phyloP scores from a whole-genome alignment of 2,888 invertebrate species.

The Melanchra persicariae region DNA sequence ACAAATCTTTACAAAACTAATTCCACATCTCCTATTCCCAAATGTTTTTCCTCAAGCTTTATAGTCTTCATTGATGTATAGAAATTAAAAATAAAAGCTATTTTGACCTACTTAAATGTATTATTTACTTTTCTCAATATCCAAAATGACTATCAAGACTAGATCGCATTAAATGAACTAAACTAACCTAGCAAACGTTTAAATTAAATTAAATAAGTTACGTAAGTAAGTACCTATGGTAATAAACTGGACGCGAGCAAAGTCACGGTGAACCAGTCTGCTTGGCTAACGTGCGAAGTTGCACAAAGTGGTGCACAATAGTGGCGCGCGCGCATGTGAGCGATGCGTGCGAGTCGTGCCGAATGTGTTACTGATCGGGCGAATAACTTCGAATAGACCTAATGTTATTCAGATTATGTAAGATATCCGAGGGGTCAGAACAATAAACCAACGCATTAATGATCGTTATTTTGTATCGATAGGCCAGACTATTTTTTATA shows the following conservation, averaged over 20 bases:
- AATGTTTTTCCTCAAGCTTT: neutral
- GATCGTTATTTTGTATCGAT: slow-evolving; percentile 6
- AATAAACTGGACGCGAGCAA: slow-evolving; percentile 48
- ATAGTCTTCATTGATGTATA: neutral
- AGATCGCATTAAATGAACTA: neutral
- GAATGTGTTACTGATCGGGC: slow-evolving; percentile 13
- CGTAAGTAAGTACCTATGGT: slow-evolving; percentile 46
- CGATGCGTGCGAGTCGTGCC: slow-evolving; percentile 11
- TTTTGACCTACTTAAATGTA: neutral
- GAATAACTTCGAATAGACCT: slow-evolving; percentile 2
- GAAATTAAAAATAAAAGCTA: neutral
- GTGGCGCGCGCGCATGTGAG: slow-evolving; percentile 17
- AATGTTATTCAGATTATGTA: slow-evolving; percentile 22
- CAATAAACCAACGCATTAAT: neutral
- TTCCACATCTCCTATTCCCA: neutral
- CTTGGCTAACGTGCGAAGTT: slow-evolving; percentile 30
- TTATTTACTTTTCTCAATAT: slow-evolving; percentile 1
- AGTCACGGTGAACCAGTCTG: slow-evolving; percentile 59
- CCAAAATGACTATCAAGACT: neutral
- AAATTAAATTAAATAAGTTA: slow-evolving; percentile 30
- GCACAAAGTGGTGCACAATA: slow-evolving; percentile 37
- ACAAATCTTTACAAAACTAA: neutral
- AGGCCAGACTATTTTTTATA: neutral
- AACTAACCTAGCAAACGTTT: slow-evolving; percentile 11
- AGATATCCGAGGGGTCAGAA: slow-evolving; percentile 3